Conservation (phyloP, 2,113 vertebrate genomes). For the Argyrosomus japonicus region DNA sequence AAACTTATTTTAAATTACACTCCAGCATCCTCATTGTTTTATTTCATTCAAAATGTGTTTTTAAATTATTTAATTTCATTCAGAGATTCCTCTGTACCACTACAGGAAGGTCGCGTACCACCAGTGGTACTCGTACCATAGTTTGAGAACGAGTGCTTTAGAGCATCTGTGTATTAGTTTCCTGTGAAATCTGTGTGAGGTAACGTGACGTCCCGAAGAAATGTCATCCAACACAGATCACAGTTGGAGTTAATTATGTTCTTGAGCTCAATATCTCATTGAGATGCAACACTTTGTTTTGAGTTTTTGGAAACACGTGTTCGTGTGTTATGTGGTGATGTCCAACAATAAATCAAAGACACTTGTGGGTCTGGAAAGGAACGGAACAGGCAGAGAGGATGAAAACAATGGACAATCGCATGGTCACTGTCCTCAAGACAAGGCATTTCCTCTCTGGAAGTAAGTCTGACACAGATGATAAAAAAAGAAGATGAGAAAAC, state of each 20-base stretch:
- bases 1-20: too few species aligned
- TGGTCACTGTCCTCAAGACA: constrained; percentile 26
- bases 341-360: constrained; percentile 52
- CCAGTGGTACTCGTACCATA: too few species aligned
- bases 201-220: neutral
- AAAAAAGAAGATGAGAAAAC: constrained; percentile 23
- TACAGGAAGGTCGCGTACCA: too few species aligned
- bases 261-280: neutral
- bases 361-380: constrained; percentile 42
- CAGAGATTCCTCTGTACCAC: too few species aligned
- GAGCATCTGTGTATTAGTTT: neutral
- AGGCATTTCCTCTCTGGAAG: constrained; percentile 1
- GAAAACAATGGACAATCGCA: constrained; percentile 43
- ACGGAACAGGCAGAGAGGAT: neutral
- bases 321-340: neutral
- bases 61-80: too few species aligned
- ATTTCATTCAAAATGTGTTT: too few species aligned
- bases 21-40: too few species aligned
- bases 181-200: too few species aligned
- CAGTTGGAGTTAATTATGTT: neutral
- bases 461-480: constrained; percentile 15
- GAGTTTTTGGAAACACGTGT: constrained; percentile 10
- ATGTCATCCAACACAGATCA: neutral
- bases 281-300: neutral
- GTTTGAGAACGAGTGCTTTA: neutral